Base-by-base conservation (phyloP, 2,888 invertebrate genomes). In the Sialis lutaria region DNA sequence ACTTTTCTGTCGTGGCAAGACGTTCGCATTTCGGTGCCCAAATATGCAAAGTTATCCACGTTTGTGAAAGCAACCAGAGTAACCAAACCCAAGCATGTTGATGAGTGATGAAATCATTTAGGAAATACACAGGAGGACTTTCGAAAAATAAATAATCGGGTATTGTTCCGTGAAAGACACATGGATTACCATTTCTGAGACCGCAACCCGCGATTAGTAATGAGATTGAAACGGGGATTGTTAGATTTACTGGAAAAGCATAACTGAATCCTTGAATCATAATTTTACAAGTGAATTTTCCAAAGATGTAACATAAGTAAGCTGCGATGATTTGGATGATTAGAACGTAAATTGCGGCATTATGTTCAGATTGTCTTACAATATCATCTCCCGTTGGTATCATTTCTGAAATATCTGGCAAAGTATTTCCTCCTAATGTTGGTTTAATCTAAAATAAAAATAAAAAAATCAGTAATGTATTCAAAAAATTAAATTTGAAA, bases 1-100 rank as follows among this genome's bases (percentile, higher is more conserved):
- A 67, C 67, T 92, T 93, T 64, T 97, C 97, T 0, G 96, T 95
- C 35, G 92, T 82, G 0, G 96, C 96, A 58, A 98, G 73, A 71
- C 97, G 81, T 67, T 97, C 96, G 58, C 92, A 91, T 68, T 93
- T 92, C 4, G 97, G 97, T 3, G 88, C 91, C 96, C 96, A 98
- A 53, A 97, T 90, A 59, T 98, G 96, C 49, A 95, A 71, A 0
- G 93, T 88, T 47, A 96, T 87, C 92, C 97, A 96, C 0, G 92
- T 88, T 66, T 97, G 96, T 1, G 93, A 93, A 4, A 95, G 63
- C 46, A 95, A 66, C 90, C 96, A 92, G 8, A 92, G 62, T 46
- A 92, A 64, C 92, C 92, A 92, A 6, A 90, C 78, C 90, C 92
- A 91, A 1, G 86, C 88, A 73, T 91, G 87, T 73, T 89, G 86